Base-by-base conservation (phyloP, 1,140 invertebrate species). In the Brachionus paranguensis region DNA sequence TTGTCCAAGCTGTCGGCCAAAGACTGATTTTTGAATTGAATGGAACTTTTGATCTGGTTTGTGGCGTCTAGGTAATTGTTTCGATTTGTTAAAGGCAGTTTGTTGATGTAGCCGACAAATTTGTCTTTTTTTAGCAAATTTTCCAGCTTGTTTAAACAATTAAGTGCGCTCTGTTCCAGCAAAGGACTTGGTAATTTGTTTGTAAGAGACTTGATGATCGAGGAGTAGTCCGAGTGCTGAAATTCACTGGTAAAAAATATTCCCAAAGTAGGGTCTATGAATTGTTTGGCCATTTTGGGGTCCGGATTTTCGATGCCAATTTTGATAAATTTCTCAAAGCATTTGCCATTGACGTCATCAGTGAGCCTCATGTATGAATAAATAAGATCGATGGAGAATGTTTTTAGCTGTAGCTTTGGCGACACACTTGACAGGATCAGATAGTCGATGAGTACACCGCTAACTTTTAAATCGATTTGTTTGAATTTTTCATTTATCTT, bases 231-330 rank as follows among this genome's bases (percentile, higher is more conserved):
- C 68, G 87, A 86, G 53, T 86, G 84, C 53, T 86, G 83, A 84
- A 89, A 89, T 29, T 90, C 89, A 78, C 86, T 86, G 14, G 89
- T 89, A 64, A 89, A 87, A 29, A 90, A 85, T 86, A 90, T 87
- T 60, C 88, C 88, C 43, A 90, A 84, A n/a, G 87, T 86, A 0
- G 78, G 78, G 14, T 81, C 78, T 55, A 81, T 81, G 53, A 81
- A 81, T 68, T 64, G 78, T 60, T 64, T 81, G 12, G 55, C 7
- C 37, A 45, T 64, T 11, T 45, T 64, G 24, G 24, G 53, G 14
- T 81, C 78, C 17, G 53, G n/a, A 29, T 64, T 81, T 68, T 81
- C 78, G 24, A 81, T 68, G 3, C 78, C 78, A 45, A 43, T n/a
- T 64, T 64, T 68, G 4, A 68, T 45, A 50, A 81, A 81, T 47